These are phyloP conservation scores for Eueremaeus valkanovi DNA, from an alignment of 2,888 invertebrate genomes.

Conservation along the genomic window DNA sequence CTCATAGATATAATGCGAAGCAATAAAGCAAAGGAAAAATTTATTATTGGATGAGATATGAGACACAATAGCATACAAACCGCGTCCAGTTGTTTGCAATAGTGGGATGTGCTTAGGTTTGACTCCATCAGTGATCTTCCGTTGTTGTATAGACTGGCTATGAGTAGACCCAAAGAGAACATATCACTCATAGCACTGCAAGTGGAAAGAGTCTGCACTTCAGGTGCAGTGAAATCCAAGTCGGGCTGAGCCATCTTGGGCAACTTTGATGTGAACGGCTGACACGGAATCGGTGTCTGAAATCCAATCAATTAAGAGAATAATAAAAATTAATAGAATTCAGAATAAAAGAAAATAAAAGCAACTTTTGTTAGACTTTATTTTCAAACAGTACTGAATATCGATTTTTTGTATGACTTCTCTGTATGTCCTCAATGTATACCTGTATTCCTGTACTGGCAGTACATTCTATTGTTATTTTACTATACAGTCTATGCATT, in stretches of 20 bases:
- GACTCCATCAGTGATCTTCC: conserved; percentile 85
- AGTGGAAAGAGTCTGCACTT: conserved; percentile 75
- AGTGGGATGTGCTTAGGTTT: conserved; percentile 79
- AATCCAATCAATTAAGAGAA: too few relatives aligned
- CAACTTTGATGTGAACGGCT: conserved; percentile 83
- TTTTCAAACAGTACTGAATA: neutral
- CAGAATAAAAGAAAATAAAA: neutral
- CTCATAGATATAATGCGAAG: too few relatives aligned
- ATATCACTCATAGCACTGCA: conserved; percentile 89
- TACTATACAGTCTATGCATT: neutral
- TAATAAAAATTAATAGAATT: neutral
- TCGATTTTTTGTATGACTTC: neutral
- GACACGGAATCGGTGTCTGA: conserved; percentile 72
- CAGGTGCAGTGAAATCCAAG: conserved; percentile 90
- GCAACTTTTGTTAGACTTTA: neutral
- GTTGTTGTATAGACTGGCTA: conserved; percentile 86
- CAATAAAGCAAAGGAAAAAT: too few relatives aligned
- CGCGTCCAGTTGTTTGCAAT: conserved; percentile 82
- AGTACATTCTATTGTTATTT: too few relatives aligned
- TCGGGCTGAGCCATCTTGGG: conserved; percentile 91
- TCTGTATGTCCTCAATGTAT: neutral
- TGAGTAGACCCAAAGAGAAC: conserved; percentile 91
- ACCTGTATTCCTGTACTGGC: too few relatives aligned
- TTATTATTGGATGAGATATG: too few relatives aligned
- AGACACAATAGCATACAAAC: conserved; percentile 60